These are phyloP conservation scores for Salvelinus namaycush DNA, from an alignment of 2,113 vertebrate genomes.

Conservation along the genomic window DNA sequence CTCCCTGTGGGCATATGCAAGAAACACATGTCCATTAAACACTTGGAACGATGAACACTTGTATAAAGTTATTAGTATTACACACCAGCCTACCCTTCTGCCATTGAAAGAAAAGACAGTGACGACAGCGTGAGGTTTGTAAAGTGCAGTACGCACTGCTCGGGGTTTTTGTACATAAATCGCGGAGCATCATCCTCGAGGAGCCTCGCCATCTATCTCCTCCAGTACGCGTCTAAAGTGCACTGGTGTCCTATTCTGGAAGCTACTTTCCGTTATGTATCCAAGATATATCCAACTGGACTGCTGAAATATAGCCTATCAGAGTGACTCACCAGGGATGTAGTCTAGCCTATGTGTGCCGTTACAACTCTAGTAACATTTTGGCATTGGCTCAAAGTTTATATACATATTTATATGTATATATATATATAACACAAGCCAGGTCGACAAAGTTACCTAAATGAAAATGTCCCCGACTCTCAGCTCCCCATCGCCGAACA, in stretches of 20 bases:
- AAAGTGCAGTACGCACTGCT: slow-evolving; percentile 36
- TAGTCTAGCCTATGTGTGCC: too few species aligned
- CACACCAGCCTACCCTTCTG: slow-evolving; percentile 2
- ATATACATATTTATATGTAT: too few species aligned
- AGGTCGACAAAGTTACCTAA: slow-evolving; percentile 38
- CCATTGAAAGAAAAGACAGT: slow-evolving; percentile 45
- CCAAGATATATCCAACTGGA: too few species aligned
- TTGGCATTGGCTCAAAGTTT: too few species aligned
- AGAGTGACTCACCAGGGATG: too few species aligned
- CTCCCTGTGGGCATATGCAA: too few species aligned
- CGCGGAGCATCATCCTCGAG: slow-evolving; percentile 13
- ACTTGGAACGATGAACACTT: too few species aligned
- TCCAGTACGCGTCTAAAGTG: neutral
- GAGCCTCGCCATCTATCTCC: neutral
- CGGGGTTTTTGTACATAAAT: slow-evolving; percentile 37
- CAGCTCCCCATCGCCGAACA: slow-evolving; percentile 71
- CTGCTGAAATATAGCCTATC: too few species aligned
- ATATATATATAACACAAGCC: too few species aligned
- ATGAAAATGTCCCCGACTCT: slow-evolving; percentile 67
- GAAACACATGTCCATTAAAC: too few species aligned
- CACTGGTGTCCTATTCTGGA: neutral
- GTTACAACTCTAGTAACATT: too few species aligned
- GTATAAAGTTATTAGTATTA: neutral
- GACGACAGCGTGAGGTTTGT: slow-evolving; percentile 57
- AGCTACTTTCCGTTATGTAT: neutral